Percentiles rank a stretch among this genome's conserved stretches.
phyloP scores from a whole-genome alignment of 1,140 invertebrate genomes.

The Anoplophora glabripennis region DNA sequence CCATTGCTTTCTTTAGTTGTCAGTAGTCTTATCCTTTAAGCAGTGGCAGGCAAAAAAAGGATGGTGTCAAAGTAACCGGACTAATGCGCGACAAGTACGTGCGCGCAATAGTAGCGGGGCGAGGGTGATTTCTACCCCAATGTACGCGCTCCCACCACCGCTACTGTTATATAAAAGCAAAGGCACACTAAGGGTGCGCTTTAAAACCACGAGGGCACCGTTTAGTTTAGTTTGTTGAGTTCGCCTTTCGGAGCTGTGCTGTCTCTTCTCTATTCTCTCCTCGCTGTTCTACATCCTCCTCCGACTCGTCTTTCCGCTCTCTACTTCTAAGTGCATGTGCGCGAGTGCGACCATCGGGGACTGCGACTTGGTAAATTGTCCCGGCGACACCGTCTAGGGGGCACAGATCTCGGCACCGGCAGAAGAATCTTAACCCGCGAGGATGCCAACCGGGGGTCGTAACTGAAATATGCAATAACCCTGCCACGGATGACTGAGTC shows the following conservation, averaged over 20 bases:
- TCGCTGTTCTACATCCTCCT: too few species aligned
- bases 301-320: slow-evolving; percentile 21
- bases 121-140: slow-evolving; percentile 25
- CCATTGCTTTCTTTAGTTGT: too few species aligned
- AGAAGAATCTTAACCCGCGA: background rate
- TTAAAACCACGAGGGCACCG: slow-evolving; percentile 56
- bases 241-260: slow-evolving; percentile 53
- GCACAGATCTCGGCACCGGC: too few species aligned
- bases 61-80: too few species aligned
- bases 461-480: slow-evolving; percentile 11
- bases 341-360: background rate
- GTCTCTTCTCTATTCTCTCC: slow-evolving; percentile 35
- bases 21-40: too few species aligned
- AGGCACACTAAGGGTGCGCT: slow-evolving; percentile 43
- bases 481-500: slow-evolving; percentile 1
- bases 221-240: slow-evolving; percentile 51
- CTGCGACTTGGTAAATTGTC: too few species aligned
- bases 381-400: too few species aligned
- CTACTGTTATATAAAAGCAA: slow-evolving; percentile 47
- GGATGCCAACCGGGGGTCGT: background rate
- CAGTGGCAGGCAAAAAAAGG: too few species aligned
- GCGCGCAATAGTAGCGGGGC: slow-evolving; percentile 9
- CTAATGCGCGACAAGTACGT: slow-evolving; percentile 7
- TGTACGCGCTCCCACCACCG: slow-evolving; percentile 29
- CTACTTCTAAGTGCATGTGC: slow-evolving; percentile 13